Evolutionary conservation across 2,888 invertebrate genomes (phyloP).

Genomic region (Cyclophora punctaria): DNA sequence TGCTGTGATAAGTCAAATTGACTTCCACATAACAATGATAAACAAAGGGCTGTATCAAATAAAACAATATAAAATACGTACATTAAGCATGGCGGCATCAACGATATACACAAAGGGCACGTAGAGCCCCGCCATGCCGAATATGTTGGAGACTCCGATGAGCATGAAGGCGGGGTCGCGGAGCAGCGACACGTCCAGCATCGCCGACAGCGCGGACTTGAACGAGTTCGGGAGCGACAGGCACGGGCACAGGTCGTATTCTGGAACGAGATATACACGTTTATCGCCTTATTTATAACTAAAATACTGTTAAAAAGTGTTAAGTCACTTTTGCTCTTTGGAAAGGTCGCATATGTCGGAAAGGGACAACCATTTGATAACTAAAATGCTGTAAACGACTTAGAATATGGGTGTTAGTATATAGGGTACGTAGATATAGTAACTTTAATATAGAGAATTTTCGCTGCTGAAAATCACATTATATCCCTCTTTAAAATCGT

Average conservation of each 20-base stretch:
- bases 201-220: constrained; percentile 87
- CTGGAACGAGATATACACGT: constrained; percentile 25
- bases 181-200: constrained; percentile 92
- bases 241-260: constrained; percentile 87
- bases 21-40: not conserved
- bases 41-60: not conserved
- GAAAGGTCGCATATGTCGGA: no score
- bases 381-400: no score
- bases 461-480: no score
- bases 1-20: not conserved
- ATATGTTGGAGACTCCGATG: constrained; percentile 94
- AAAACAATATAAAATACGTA: constrained; percentile 48
- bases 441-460: no score
- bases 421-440: no score
- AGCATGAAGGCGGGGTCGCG: constrained; percentile 93
- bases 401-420: no score
- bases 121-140: constrained; percentile 98
- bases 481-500: no score
- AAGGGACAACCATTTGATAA: no score
- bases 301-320: no score
- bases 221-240: constrained; percentile 85
- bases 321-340: no score
- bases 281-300: no score
- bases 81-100: constrained; percentile 83
- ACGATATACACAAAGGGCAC: constrained; percentile 97